These are phyloP conservation scores for Urocolius indicus DNA, from an alignment of 2,113 vertebrate species.

Conservation along the genomic window DNA sequence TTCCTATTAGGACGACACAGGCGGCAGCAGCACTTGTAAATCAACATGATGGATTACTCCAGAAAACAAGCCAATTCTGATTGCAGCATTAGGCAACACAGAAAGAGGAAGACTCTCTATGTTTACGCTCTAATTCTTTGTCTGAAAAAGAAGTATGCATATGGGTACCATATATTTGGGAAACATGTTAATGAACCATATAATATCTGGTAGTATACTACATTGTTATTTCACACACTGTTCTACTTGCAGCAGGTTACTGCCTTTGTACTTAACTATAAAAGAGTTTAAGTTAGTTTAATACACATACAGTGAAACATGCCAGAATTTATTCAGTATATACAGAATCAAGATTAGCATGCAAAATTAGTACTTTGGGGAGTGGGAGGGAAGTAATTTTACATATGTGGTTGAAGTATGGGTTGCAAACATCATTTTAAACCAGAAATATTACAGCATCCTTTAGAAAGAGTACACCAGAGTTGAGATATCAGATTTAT, in stretches of 20 bases:
- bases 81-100: neutral
- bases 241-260: neutral
- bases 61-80: neutral
- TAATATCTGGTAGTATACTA: neutral
- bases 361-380: neutral
- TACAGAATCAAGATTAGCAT: neutral
- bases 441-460: neutral
- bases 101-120: neutral
- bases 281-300: neutral
- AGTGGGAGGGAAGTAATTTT: neutral
- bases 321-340: neutral
- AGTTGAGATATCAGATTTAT: too few species aligned
- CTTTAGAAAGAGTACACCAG: neutral
- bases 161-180: neutral
- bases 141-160: neutral
- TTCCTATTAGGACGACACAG: conserved; percentile 27
- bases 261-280: neutral
- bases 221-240: neutral
- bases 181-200: neutral
- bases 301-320: neutral
- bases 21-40: conserved; percentile 28
- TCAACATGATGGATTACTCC: conserved; percentile 29
- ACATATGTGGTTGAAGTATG: neutral
- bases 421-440: neutral
- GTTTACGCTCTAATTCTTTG: neutral